phyloP scores from a whole-genome alignment of 2,113 vertebrate genomes.

The Panthera uncia region DNA sequence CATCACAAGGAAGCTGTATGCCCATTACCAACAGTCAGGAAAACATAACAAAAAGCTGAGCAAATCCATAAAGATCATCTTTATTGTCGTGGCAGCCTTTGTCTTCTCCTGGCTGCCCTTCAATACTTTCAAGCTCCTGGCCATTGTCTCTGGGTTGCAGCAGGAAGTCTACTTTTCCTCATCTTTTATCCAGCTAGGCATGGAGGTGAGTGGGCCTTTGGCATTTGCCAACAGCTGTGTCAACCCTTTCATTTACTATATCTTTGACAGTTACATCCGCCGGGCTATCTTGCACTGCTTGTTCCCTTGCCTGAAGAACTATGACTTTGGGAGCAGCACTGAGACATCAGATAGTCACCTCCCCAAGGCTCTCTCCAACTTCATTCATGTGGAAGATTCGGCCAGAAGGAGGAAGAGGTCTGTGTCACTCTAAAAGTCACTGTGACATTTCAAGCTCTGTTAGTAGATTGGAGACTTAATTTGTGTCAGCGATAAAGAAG shows the following conservation, averaged over 20 bases:
- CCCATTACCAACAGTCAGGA: constrained; percentile 81
- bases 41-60: constrained; percentile 84
- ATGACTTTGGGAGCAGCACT: constrained; percentile 64
- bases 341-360: constrained; percentile 81
- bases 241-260: constrained; percentile 87
- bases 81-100: constrained; percentile 83
- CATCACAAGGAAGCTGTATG: constrained; percentile 83
- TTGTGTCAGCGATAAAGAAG: constrained; percentile 25
- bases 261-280: constrained; percentile 84
- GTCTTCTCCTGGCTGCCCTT: constrained; percentile 87
- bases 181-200: constrained; percentile 70
- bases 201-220: constrained; percentile 83
- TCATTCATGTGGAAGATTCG: constrained; percentile 59
- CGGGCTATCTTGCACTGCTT: constrained; percentile 76
- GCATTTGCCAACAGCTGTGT: constrained; percentile 88
- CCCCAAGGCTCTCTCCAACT: constrained; percentile 78
- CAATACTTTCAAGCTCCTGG: constrained; percentile 85
- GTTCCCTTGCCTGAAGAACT: constrained; percentile 76
- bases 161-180: not conserved
- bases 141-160: constrained; percentile 73
- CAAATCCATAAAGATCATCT: constrained; percentile 86
- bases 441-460: not conserved
- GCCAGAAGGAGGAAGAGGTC: constrained; percentile 80
- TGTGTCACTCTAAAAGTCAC: constrained; percentile 77
- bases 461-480: not conserved